phyloP scores from a whole-genome alignment of 2,113 vertebrate species.

The Melanerpes formicivorus region DNA sequence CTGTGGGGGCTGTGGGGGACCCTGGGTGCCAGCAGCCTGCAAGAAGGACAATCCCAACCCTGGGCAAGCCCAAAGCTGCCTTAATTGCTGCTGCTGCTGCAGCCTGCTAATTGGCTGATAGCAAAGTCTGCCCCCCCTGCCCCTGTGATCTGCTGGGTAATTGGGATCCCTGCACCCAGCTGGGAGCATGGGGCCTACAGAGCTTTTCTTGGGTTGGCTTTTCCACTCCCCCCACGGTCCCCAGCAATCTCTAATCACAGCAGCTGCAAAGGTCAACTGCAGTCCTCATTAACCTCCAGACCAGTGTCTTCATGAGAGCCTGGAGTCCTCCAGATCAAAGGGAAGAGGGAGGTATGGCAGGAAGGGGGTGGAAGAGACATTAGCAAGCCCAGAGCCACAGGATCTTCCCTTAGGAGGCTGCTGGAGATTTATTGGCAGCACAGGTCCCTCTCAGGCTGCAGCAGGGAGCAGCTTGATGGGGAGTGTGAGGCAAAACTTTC shows the following conservation, averaged over 20 bases:
- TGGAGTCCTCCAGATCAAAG: neutral
- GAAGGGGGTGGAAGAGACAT: neutral
- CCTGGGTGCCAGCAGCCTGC: neutral
- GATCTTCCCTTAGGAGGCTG: neutral
- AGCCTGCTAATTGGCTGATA: constrained; percentile 41
- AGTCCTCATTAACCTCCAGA: constrained; percentile 41
- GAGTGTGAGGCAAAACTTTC: neutral
- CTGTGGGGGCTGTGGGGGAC: too few species aligned
- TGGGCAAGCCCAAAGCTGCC: neutral
- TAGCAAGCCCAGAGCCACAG: neutral
- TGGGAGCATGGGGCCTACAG: neutral
- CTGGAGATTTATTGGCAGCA: neutral
- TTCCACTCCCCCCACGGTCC: neutral
- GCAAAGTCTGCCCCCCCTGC: neutral
- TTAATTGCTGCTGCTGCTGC: neutral
- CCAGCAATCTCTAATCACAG: constrained; percentile 14
- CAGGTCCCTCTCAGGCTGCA: neutral
- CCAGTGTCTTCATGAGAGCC: neutral
- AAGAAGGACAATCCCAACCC: neutral
- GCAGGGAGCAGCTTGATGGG: neutral
- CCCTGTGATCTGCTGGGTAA: neutral
- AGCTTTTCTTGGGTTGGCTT: neutral
- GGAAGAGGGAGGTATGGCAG: neutral
- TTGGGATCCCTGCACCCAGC: neutral
- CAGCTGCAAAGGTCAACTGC: constrained; percentile 6